Conservation (phyloP, 2,888 invertebrate species). For the Parasteatoda lunata region DNA sequence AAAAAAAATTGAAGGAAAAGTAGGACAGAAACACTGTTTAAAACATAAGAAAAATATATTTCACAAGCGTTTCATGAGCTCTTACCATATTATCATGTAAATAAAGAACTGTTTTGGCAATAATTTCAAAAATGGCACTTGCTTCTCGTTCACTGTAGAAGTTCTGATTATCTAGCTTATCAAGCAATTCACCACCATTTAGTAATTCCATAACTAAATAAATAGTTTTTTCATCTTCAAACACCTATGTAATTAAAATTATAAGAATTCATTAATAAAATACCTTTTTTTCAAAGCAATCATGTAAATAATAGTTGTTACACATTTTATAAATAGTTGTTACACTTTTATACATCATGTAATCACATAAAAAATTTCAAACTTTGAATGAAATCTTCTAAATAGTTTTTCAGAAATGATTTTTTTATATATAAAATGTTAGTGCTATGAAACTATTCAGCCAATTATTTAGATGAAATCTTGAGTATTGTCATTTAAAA, state of each 20-base stretch:
- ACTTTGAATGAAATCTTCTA: too few species aligned
- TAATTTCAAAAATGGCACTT: conserved; percentile 88
- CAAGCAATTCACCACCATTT: conserved; percentile 94
- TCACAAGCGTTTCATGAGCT: neutral
- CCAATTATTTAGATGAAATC: too few species aligned
- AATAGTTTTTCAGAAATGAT: too few species aligned
- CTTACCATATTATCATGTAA: conserved; percentile 93
- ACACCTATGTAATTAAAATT: conserved; percentile 75
- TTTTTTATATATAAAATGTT: too few species aligned
- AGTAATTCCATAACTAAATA: conserved; percentile 95
- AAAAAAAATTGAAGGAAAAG: neutral
- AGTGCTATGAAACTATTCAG: too few species aligned
- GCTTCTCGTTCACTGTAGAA: conserved; percentile 94
- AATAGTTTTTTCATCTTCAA: conserved; percentile 86
- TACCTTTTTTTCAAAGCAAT: too few species aligned
- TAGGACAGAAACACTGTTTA: neutral
- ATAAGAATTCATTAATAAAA: too few species aligned
- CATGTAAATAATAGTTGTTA: neutral
- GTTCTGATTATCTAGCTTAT: conserved; percentile 87
- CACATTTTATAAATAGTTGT: neutral
- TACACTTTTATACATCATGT: neutral
- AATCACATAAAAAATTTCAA: too few species aligned
- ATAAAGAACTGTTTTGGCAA: conserved; percentile 91
- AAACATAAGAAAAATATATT: neutral
- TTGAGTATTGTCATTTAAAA: too few species aligned